Base-by-base conservation (phyloP, 37 sponge, comb jelly and placozoan genomes). In the Eunapius fragilis region DNA sequence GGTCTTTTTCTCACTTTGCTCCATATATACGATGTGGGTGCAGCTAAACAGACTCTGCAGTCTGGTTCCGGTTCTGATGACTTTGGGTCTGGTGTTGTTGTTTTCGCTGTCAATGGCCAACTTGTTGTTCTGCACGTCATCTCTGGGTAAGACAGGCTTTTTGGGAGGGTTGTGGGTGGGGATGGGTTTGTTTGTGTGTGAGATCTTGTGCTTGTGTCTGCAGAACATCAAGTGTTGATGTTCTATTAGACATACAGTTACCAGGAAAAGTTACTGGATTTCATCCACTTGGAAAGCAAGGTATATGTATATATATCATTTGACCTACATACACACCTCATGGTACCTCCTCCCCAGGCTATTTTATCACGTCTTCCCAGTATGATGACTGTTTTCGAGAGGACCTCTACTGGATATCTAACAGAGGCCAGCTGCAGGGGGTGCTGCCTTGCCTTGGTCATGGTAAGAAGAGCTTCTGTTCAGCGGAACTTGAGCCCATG, bases 341-440 rank as follows among this genome's bases (percentile, higher is more conserved):
- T 9, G 0, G 25, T 2, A 14, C 25, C 2, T 27, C 24, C 71
- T 77, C 67, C 67, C 13, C 28, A 88, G 89, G 89, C 36, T 82
- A 82, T 50, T 48, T 88, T 10, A 36, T 88, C 47, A 82, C 75
- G 2, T 31, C 72, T 2, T 80, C 89, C 10, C 77, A 74, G 67
- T 76, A 82, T n/a, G 58, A 74, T 5, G 89, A 88, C 27, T 26
- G 25, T 49, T 83, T 76, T 58, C 41, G 89, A 36, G 84, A 82
- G 78, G 89, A 88, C 23, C 26, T 89, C 49, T 90, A 90, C 86
- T 90, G 91, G 91, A 68, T 90, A 19, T 78, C 73, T 3, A 27
- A 6, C 41, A 36, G 28, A 5, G 91, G 91, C 2, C 12, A 71
- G 22, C 71, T 90, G 41, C 71, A 27, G 70, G 91, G 91, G 28